A percentile compares a stretch with the other conserved stretches of the same genome.
These are phyloP conservation scores for Oreocharis arfaki DNA, from an alignment of 2,113 vertebrate genomes.

Conservation along the genomic window DNA sequence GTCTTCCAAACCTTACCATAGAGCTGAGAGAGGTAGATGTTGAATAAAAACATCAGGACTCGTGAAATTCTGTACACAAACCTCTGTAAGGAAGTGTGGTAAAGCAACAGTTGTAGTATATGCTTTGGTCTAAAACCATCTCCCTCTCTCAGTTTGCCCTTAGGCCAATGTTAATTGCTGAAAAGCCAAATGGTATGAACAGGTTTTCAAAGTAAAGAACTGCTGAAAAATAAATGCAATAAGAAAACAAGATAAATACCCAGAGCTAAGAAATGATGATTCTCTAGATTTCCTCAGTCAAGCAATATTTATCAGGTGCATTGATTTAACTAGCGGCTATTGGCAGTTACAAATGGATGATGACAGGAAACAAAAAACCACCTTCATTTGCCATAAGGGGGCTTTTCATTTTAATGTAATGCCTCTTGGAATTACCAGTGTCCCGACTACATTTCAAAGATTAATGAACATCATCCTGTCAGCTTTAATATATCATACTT, in stretches of 20 bases:
- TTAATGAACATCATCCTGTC: slow-evolving; percentile 60
- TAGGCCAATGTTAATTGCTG: slow-evolving; percentile 43
- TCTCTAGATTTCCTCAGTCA: slow-evolving; percentile 48
- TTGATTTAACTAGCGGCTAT: slow-evolving; percentile 72
- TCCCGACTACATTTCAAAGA: slow-evolving; percentile 65
- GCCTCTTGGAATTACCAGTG: slow-evolving; percentile 65
- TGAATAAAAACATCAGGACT: neutral
- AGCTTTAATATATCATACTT: slow-evolving; percentile 43
- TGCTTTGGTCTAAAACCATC: slow-evolving; percentile 2
- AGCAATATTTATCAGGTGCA: slow-evolving; percentile 71
- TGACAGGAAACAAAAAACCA: slow-evolving; percentile 69
- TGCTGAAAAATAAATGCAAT: slow-evolving; percentile 54
- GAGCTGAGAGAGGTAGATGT: neutral
- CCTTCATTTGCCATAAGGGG: slow-evolving; percentile 63
- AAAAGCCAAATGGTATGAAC: slow-evolving; percentile 6
- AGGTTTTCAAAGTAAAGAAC: neutral
- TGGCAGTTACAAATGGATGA: slow-evolving; percentile 75
- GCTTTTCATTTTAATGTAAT: slow-evolving; percentile 68
- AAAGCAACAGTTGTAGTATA: neutral
- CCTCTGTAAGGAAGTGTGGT: neutral
- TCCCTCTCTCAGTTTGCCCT: neutral
- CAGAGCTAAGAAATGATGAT: slow-evolving; percentile 55
- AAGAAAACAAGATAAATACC: slow-evolving; percentile 63
- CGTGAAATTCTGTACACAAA: neutral
- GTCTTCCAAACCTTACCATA: neutral